Evolutionary conservation across 2,797 vertebrate species (phyloP), one percentile per base, ranked within the genome.

Genomic region (Varecia variegata): DNA sequence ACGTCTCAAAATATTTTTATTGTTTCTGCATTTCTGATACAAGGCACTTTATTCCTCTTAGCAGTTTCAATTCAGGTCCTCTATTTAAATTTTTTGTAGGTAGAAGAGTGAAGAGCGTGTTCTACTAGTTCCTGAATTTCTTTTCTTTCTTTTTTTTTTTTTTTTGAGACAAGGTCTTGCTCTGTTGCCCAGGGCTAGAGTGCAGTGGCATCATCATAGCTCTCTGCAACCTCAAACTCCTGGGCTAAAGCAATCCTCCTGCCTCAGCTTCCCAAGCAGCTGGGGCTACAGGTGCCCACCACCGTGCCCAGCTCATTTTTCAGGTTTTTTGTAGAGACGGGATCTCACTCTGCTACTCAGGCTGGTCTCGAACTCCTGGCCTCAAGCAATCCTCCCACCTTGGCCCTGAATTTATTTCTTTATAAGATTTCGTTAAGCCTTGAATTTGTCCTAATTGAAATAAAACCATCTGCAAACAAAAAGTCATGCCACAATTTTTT

Each of bases 391-490:
- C 62, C 17, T n/a, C 32, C 15, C 17, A 65, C 7, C 32, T 65
- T 18, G 32, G 17, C 62, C 52, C 40, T 70, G 9, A 91, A 80
- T 87, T n/a, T 95, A 20, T 88, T 86, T 94, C 38, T 95, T 91
- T 90, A 35, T 54, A 91, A 93, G 45, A 50, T 58, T 17, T 87
- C 70, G 52, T 84, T 40, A 92, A 83, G 12, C 11, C 15, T 76
- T 93, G 54, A 90, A 40, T 80, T 79, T 52, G 43, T 85, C 79
- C 93, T 92, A 95, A 93, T 62, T 87, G 70, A 68, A 96, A 90
- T 81, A 93, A 96, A 91, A 74, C 54, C 47, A 79, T 80, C 47
- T 74, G 18, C 58, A 92, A 96, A 90, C 30, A 93, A 47, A 95
- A 94, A 96, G 73, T 14, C 13, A 40, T 43, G 45, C n/a, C 84